Conservation (phyloP, 2,113 vertebrate species). For the Heterotilapia buettikoferi region DNA sequence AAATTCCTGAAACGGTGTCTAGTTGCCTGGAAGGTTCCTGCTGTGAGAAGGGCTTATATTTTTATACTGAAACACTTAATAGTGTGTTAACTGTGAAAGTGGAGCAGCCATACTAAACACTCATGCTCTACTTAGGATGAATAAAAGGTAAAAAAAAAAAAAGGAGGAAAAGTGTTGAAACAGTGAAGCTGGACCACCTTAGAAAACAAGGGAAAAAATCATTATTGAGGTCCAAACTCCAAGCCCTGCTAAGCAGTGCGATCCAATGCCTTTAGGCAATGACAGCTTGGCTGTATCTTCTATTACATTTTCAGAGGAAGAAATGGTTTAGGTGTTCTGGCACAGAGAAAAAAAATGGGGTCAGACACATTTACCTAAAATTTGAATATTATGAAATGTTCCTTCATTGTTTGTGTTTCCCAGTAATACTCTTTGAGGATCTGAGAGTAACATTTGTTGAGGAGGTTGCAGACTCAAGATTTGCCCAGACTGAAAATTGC, state of each 20-base stretch:
- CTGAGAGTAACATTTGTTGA: background rate
- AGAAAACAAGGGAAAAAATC: background rate
- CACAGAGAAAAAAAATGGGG: background rate
- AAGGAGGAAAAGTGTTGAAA: too few relatives aligned
- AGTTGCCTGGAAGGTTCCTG: background rate
- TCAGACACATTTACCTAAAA: background rate
- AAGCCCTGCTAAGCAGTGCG: background rate
- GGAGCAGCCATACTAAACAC: background rate
- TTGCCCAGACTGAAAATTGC: background rate
- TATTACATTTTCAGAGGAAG: slow-evolving; percentile 6
- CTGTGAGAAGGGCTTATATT: background rate
- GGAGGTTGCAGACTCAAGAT: background rate
- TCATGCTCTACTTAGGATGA: background rate
- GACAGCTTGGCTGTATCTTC: slow-evolving; percentile 7
- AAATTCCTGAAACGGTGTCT: background rate
- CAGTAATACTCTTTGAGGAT: background rate
- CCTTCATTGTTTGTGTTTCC: background rate
- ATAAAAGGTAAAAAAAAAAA: accelerated
- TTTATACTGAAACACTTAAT: background rate
- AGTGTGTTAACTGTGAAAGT: background rate
- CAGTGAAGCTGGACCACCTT: slow-evolving; percentile 3
- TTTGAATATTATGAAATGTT: background rate
- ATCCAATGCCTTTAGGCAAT: background rate
- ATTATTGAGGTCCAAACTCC: background rate
- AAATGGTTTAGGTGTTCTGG: background rate